Conservation (phyloP, 2,797 vertebrate species). For the Pogoniulus pusillus region DNA sequence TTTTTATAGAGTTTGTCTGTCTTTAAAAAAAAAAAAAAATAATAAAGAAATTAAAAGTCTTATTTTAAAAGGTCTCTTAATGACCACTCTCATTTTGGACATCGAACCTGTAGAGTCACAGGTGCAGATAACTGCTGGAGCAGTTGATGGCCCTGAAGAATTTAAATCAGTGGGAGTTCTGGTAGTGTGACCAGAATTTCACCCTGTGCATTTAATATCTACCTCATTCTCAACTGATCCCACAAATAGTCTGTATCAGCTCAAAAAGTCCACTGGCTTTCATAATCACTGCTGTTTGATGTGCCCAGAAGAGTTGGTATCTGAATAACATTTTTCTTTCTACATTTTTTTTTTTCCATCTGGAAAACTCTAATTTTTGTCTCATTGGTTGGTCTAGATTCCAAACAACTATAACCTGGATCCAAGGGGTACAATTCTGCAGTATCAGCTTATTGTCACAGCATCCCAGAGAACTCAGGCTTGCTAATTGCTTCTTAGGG, state of each 20-base stretch:
- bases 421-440: conserved; percentile 41
- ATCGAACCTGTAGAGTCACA: background rate
- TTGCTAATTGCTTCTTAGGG: conserved; percentile 17
- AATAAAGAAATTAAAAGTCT: too few relatives aligned
- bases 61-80: background rate
- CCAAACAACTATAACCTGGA: background rate
- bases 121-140: background rate
- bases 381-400: background rate
- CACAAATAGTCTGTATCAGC: background rate
- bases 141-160: background rate
- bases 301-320: background rate
- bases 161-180: background rate
- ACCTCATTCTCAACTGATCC: background rate
- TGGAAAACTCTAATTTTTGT: background rate
- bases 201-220: background rate
- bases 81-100: background rate
- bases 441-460: conserved; percentile 16
- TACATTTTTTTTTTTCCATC: background rate
- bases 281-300: background rate
- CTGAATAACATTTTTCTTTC: background rate
- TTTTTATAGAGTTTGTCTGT: background rate
- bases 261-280: background rate
- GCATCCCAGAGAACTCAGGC: background rate
- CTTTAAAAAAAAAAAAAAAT: background rate
- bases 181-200: background rate